Evolutionary conservation across 2,888 invertebrate species (phyloP).

Genomic region (Pachliopta kotzebuea): DNA sequence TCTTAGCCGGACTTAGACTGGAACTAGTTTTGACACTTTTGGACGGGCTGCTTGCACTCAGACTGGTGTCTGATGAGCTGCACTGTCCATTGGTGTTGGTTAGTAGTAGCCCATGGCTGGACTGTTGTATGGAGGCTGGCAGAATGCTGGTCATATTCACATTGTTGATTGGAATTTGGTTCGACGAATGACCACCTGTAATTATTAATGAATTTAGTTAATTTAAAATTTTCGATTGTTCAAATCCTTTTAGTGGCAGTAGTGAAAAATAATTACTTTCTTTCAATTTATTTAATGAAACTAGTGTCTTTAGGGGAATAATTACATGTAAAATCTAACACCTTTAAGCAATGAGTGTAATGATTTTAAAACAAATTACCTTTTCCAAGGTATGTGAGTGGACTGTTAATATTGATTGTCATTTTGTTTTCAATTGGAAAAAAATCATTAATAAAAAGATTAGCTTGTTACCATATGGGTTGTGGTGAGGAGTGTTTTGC

Average conservation of each 20-base stretch:
- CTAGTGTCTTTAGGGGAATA: no score
- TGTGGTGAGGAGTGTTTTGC: constrained; percentile 74
- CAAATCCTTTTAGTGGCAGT: no score
- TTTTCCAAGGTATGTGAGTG: no score
- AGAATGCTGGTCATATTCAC: constrained; percentile 59
- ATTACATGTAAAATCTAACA: no score
- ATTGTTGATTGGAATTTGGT: constrained; percentile 63
- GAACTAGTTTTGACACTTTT: constrained; percentile 93
- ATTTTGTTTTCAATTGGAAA: no score
- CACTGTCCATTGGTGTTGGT: constrained; percentile 69
- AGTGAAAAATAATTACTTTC: no score
- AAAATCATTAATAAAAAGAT: not conserved
- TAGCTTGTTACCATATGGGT: constrained; percentile 55
- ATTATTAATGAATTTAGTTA: not conserved
- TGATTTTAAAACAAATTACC: no score
- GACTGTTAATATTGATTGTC: no score
- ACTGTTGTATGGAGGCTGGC: constrained; percentile 62
- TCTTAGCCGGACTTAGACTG: constrained; percentile 91
- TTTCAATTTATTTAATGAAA: no score
- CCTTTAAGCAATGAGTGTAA: no score
- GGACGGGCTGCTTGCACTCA: constrained; percentile 89
- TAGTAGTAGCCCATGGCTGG: constrained; percentile 54
- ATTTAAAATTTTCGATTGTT: no score
- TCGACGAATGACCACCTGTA: constrained; percentile 50
- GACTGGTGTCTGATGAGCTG: constrained; percentile 77